Conservation (phyloP, 2,888 invertebrate species). For the Coenonympha arcania region DNA sequence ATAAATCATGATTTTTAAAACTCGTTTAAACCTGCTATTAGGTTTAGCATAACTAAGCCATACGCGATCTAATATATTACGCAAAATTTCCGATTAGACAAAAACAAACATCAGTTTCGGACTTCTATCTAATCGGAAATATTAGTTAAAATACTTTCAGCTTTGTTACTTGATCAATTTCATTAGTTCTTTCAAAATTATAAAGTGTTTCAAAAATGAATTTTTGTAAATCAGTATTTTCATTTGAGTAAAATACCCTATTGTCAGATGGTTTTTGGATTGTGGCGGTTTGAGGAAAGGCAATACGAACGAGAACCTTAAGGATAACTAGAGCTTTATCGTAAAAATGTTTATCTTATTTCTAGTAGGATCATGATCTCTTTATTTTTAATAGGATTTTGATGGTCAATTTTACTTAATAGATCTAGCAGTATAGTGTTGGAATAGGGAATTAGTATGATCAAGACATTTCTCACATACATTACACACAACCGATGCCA, state of each 20-base stretch:
- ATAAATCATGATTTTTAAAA: too few species aligned
- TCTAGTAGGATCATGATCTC: conserved; percentile 70
- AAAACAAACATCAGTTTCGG: too few species aligned
- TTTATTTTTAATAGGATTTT: conserved; percentile 71
- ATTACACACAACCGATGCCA: conserved; percentile 47
- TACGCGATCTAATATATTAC: too few species aligned
- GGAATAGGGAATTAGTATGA: conserved; percentile 45
- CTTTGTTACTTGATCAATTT: too few species aligned
- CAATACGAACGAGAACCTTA: conserved; percentile 30
- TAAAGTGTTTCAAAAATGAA: too few species aligned
- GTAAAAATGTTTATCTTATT: conserved; percentile 65
- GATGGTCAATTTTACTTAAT: conserved; percentile 73
- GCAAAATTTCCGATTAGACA: too few species aligned
- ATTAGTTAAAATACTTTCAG: too few species aligned
- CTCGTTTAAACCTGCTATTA: too few species aligned
- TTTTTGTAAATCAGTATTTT: too few species aligned
- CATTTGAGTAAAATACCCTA: neutral
- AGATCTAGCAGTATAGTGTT: conserved; percentile 61
- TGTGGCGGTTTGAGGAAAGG: neutral
- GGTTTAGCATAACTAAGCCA: too few species aligned
- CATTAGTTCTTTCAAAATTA: too few species aligned
- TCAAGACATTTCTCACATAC: conserved; percentile 48
- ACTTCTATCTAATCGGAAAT: too few species aligned
- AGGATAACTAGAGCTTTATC: conserved; percentile 62
- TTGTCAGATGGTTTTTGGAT: neutral